Evolutionary conservation across 2,113 vertebrate species (phyloP).

Genomic region (Morone saxatilis): DNA sequence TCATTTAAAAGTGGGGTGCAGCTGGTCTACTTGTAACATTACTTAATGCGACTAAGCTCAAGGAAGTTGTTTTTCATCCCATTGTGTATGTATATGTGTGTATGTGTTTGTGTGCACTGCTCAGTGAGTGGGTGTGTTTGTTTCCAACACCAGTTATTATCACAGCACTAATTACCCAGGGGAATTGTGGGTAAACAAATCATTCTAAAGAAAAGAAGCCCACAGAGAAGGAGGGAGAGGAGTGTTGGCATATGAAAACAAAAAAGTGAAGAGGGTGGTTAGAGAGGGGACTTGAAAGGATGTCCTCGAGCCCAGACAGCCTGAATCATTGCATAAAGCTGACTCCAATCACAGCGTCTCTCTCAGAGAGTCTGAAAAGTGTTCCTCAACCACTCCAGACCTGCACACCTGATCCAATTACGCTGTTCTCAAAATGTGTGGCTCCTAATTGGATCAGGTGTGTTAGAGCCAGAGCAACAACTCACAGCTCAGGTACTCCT

Average conservation of each 20-base stretch:
- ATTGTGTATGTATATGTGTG: not conserved
- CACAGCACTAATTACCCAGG: conserved; percentile 78
- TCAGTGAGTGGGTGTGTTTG: conserved; percentile 74
- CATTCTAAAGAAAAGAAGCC: conserved; percentile 69
- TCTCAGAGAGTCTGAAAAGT: conserved; percentile 13
- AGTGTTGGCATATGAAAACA: conserved; percentile 36
- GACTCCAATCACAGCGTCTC: conserved; percentile 23
- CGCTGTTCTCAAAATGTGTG: conserved; percentile 15
- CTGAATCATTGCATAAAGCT: conserved; percentile 26
- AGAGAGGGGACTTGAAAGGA: conserved; percentile 40
- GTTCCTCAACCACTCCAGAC: conserved; percentile 44
- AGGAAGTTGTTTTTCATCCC: conserved; percentile 49
- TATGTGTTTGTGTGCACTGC: conserved; percentile 40
- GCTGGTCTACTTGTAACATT: not conserved
- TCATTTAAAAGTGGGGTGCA: not conserved
- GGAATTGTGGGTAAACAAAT: conserved; percentile 80
- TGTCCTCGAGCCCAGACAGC: conserved; percentile 36
- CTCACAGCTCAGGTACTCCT: conserved; percentile 8
- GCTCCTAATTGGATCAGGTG: conserved; percentile 58
- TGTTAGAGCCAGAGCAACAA: not conserved
- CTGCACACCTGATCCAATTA: conserved; percentile 53
- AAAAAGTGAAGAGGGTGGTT: conserved; percentile 27
- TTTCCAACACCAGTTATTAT: conserved; percentile 80
- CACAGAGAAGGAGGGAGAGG: conserved; percentile 50
- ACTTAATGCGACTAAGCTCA: conserved; percentile 37